Percentiles rank a stretch among this genome's conserved stretches.
Evolutionary conservation across 2,113 vertebrate genomes (phyloP).

Genomic region (Grammomys surdaster): DNA sequence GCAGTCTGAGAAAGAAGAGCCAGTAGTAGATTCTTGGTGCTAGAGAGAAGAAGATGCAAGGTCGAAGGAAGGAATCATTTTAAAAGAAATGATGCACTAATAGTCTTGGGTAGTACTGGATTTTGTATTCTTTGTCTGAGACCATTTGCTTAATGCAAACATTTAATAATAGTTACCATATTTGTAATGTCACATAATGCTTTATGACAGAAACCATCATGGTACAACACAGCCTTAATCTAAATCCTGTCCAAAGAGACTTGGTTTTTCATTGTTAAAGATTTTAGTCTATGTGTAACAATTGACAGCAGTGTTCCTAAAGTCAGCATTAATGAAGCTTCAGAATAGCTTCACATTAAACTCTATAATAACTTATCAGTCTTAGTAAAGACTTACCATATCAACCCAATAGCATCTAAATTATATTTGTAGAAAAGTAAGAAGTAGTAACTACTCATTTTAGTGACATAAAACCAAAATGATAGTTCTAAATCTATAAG

Average conservation of each 20-base stretch:
- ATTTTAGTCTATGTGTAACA: neutral
- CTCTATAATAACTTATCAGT: neutral
- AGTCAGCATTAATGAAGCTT: neutral
- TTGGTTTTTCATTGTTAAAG: neutral
- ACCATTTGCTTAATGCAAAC: neutral
- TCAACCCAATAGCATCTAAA: neutral
- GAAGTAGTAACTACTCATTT: neutral
- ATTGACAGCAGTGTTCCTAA: neutral
- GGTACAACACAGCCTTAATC: neutral
- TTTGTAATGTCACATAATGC: neutral
- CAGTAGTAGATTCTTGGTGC: neutral
- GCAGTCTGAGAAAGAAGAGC: neutral
- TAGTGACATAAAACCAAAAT: constrained; percentile 32
- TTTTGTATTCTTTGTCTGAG: constrained; percentile 5
- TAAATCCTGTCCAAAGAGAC: neutral
- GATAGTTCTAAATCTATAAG: neutral
- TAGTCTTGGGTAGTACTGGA: neutral
- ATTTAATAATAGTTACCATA: neutral
- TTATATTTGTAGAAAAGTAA: neutral
- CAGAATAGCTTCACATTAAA: neutral
- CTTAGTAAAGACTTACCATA: constrained; percentile 11
- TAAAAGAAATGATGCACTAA: neutral
- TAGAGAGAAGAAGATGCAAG: neutral
- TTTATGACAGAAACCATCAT: neutral
- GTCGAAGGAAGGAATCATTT: neutral